phyloP scores from a whole-genome alignment of 2,113 vertebrate species.

The Noctilio leporinus region DNA sequence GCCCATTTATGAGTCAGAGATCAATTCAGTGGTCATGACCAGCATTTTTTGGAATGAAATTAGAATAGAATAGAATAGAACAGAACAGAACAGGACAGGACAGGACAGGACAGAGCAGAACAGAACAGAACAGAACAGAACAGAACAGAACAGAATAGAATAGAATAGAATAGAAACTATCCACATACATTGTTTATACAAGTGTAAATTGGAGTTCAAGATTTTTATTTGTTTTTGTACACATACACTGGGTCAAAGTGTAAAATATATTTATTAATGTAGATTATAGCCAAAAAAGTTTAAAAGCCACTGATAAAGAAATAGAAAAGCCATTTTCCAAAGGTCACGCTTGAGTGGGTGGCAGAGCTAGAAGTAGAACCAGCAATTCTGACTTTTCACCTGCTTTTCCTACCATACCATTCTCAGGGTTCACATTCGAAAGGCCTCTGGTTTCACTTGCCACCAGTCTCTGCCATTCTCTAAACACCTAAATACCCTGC shows the following conservation, averaged over 20 bases:
- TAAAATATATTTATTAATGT: not conserved
- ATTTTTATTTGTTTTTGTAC: not conserved
- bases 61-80: too few relatives aligned
- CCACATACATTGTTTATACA: not conserved
- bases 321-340: not conserved
- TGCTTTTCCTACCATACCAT: not conserved
- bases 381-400: not conserved
- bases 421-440: not conserved
- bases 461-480: not conserved
- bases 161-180: not conserved
- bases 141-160: not conserved
- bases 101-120: not conserved
- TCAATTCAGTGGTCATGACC: not conserved
- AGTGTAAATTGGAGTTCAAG: not conserved
- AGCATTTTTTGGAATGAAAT: not conserved
- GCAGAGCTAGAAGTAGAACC: not conserved
- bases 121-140: not conserved
- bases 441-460: not conserved
- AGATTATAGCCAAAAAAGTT: not conserved
- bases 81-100: not conserved
- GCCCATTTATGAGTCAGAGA: not conserved
- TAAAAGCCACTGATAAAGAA: not conserved
- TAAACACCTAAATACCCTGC: not conserved
- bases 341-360: not conserved
- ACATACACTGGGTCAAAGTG: not conserved